Base-by-base conservation (phyloP, 2,113 vertebrate species). In the Archocentrus centrarchus region DNA sequence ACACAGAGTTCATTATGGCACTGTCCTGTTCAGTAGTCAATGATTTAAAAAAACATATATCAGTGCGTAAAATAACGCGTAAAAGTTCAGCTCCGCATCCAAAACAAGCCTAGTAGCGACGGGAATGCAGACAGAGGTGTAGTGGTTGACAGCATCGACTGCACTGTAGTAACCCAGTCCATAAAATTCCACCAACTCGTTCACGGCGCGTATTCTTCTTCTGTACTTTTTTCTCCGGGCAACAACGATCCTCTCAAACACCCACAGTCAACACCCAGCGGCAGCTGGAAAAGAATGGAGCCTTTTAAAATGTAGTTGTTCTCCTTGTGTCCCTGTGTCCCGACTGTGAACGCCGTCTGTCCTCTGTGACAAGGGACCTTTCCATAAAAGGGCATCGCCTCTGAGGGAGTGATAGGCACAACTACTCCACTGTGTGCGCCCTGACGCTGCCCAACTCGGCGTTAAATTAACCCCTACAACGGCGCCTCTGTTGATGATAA, bases 301-400 rank as follows among this genome's bases (percentile, higher is more conserved):
- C 76, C 89, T 91, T 95, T 93, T 89, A 88, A 92, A 89, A 89
- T 66, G 83, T 82, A 93, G 81, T 81, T 87, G 85, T 89, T 81
- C 84, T 91, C 93, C 94, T 94, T 95, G 93, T 92, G 87, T 92
- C 88, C 68, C 85, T 41, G 90, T 81, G 92, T 92, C 92, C 89
- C 81, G 77, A 83, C 47, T 90, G 91, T 93, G 93, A 95, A 93
- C 84, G 93, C 84, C 82, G 92, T 92, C 91, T 93, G 94, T 93
- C 90, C 90, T 91, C 92, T 93, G 79, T 89, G 84, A 86, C 89
- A 88, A 90, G 91, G 93, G 93, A 93, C 87, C 92, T 89, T 92
- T 87, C 93, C 89, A 93, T 92, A 93, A 95, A 94, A 93, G 96
- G 93, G 94, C 93, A 95, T 95, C 93, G 93, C 93, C 94, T 95